phyloP scores from a whole-genome alignment of 2,113 vertebrate species.

The Dipodomys ordii region DNA sequence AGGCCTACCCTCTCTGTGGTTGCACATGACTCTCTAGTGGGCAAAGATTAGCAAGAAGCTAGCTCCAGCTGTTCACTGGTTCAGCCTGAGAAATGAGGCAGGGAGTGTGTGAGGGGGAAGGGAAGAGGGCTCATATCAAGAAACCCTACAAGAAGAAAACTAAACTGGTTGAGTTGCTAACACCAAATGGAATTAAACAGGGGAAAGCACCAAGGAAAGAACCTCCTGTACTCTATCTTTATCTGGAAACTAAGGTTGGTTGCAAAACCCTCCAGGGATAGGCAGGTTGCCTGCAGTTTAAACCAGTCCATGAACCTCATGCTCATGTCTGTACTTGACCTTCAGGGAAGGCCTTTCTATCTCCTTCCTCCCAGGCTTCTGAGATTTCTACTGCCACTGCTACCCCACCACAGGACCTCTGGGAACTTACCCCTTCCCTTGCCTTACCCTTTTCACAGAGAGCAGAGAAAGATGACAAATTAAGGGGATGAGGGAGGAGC shows the following conservation, averaged over 20 bases:
- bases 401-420: too few species aligned
- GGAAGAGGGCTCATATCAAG: background rate
- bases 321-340: background rate
- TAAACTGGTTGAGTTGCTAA: background rate
- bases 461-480: background rate
- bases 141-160: background rate
- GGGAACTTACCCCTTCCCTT: background rate
- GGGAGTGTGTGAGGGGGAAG: background rate
- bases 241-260: constrained; percentile 12
- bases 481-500: background rate
- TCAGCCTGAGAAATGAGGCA: constrained; percentile 11
- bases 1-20: background rate
- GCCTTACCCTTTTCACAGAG: background rate
- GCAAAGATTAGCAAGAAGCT: constrained; percentile 24
- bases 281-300: constrained; percentile 28
- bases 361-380: background rate
- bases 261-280: background rate
- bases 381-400: background rate
- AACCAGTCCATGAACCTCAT: background rate
- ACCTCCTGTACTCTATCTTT: background rate
- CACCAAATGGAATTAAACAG: background rate
- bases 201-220: background rate
- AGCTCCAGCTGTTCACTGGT: background rate
- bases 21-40: constrained; percentile 60
- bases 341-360: background rate